phyloP scores from a whole-genome alignment of 2,888 invertebrate species.

The Adela reaumurella region DNA sequence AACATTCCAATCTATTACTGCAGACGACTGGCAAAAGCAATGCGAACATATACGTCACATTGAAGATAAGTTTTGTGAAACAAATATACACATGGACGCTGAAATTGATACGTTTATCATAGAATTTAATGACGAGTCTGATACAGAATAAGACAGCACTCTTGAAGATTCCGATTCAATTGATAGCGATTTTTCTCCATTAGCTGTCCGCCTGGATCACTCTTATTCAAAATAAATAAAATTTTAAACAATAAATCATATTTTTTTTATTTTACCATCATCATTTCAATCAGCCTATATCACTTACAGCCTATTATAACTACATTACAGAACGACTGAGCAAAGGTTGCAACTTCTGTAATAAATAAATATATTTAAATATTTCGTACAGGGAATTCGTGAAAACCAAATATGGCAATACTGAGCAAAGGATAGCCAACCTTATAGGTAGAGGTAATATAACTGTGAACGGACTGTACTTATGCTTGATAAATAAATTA shows the following conservation, averaged over 20 bases:
- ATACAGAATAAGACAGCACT: slow-evolving; percentile 3
- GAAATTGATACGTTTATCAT: slow-evolving; percentile 2
- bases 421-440: too few relatives aligned
- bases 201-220: neutral
- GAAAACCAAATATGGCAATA: too few relatives aligned
- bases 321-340: too few relatives aligned
- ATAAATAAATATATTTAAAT: too few relatives aligned
- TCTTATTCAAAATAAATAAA: neutral
- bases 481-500: too few relatives aligned
- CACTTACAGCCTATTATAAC: too few relatives aligned
- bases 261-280: neutral
- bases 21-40: slow-evolving; percentile 10
- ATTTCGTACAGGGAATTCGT: too few relatives aligned
- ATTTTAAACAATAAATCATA: neutral
- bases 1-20: slow-evolving; percentile 1
- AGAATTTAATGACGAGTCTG: slow-evolving; percentile 3
- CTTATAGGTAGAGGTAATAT: too few relatives aligned
- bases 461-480: too few relatives aligned
- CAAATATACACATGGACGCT: slow-evolving; percentile 1
- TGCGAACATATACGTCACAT: slow-evolving; percentile 9
- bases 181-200: neutral
- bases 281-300: too few relatives aligned
- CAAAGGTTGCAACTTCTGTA: too few relatives aligned
- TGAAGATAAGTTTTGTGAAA: slow-evolving; percentile 6
- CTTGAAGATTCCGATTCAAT: slow-evolving; percentile 1